Base-by-base conservation (phyloP, 2,888 invertebrate genomes). In the Lampropteryx suffumata region DNA sequence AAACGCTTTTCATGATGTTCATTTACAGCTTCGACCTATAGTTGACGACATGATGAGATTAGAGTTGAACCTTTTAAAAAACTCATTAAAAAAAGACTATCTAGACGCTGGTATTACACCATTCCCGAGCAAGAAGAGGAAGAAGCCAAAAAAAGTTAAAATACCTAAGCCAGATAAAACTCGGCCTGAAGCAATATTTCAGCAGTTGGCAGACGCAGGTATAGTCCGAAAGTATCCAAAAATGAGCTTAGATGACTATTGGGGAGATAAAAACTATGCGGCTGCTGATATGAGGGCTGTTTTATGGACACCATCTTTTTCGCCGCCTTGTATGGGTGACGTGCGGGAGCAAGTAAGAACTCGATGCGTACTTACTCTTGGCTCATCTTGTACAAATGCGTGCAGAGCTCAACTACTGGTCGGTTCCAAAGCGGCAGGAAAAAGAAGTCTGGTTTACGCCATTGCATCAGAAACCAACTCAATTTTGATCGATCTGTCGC, bases 391-490 rank as follows among this genome's bases (percentile, higher is more conserved):
- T 48, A 71, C 82, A 42, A 76, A 82, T 41, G 84, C 82, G 42
- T 79, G 84, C 6, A 89, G 91, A 73, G 92, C 94, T 0, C 92
- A 95, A 13, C 76, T 95, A 42, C 84, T 97, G 13, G 93, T 92
- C 21, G 96, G 96, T 0, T 93, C 95, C 0, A 86, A 92, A 39
- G 91, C 92, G 21, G 89, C 92, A 27, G 96, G 96, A 0, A 96
- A 96, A 78, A 92, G 91, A 66, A 90, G 94, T 54, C 78, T 97
- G 43, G 92, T 93, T 0, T 92, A 95, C 64, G 95, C 95, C 0
- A 89, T 97, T 21, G 96, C 95, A 58, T 93, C 93, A 1, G 95
- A 95, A 81, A 92, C 94, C 0, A 93, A 94, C 40, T 93, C 96
- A 3, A 93, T 95, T 32, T 76, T 96, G 9, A 94, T 97, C 71